phyloP scores from a whole-genome alignment of 2,113 vertebrate genomes.

The Vulpes vulpes region DNA sequence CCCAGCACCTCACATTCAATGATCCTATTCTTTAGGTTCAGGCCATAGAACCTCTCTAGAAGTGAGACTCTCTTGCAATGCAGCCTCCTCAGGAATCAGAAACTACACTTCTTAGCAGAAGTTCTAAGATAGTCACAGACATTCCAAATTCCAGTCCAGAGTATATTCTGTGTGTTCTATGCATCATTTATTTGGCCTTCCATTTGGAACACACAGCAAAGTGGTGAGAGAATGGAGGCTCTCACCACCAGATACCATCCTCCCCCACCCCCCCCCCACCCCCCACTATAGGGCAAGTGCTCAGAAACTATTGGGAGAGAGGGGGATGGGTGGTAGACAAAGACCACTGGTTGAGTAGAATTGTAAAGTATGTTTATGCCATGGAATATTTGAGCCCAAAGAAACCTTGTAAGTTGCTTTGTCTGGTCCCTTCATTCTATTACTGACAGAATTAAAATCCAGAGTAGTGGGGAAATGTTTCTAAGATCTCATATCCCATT shows the following conservation, averaged over 20 bases:
- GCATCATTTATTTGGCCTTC: fast-evolving
- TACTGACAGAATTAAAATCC: constrained; percentile 34
- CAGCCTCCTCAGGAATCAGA: background rate
- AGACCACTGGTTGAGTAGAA: background rate
- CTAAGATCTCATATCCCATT: background rate
- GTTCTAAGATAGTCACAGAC: background rate
- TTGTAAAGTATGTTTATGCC: background rate
- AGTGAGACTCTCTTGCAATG: background rate
- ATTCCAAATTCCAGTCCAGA: background rate
- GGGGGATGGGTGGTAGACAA: background rate
- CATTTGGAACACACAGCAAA: background rate
- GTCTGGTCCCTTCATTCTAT: background rate
- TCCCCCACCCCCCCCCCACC: too few species aligned
- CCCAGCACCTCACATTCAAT: background rate
- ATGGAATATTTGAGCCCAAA: background rate
- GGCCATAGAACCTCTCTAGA: background rate
- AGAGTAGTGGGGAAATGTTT: constrained; percentile 35
- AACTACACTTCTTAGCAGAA: background rate
- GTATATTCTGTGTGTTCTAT: background rate
- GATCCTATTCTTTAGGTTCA: background rate
- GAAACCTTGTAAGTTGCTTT: background rate
- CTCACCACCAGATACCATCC: fast-evolving
- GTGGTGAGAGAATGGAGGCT: background rate
- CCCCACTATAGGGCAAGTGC: fast-evolving
- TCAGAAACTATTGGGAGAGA: fast-evolving